Evolutionary conservation across 2,113 vertebrate genomes (phyloP).

Genomic region (Engystomops pustulosus): DNA sequence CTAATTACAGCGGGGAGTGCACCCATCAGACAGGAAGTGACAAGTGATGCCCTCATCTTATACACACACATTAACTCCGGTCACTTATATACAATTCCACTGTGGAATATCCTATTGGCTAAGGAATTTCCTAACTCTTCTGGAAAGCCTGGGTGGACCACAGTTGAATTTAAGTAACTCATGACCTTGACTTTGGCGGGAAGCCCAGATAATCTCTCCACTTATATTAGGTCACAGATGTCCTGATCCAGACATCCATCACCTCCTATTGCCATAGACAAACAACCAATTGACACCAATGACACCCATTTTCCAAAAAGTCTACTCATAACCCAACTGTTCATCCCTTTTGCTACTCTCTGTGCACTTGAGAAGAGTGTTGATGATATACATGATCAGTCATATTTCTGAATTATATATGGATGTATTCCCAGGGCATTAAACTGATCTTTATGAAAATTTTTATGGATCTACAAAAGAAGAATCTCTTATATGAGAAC

Average conservation of each 20-base stretch:
- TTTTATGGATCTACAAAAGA: neutral
- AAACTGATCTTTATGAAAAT: neutral
- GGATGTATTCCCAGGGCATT: neutral
- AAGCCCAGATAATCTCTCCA: neutral
- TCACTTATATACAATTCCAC: neutral
- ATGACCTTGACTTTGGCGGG: neutral
- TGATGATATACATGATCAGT: neutral
- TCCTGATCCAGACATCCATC: neutral
- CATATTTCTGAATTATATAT: neutral
- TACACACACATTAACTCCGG: conserved; percentile 7
- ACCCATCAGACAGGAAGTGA: conserved; percentile 8
- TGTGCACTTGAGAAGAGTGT: neutral
- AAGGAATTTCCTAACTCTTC: neutral
- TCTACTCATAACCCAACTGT: neutral
- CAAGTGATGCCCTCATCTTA: conserved; percentile 2
- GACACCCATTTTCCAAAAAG: neutral
- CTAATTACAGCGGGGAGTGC: neutral
- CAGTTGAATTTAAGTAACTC: neutral
- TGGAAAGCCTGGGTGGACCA: neutral
- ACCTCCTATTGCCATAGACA: neutral
- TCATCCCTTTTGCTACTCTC: neutral
- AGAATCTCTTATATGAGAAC: neutral
- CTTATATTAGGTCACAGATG: neutral
- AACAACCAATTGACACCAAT: neutral
- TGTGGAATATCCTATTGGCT: neutral